Evolutionary conservation across 2,797 vertebrate species (phyloP), one percentile per base, ranked within the genome.

Genomic region (Mus caroli): DNA sequence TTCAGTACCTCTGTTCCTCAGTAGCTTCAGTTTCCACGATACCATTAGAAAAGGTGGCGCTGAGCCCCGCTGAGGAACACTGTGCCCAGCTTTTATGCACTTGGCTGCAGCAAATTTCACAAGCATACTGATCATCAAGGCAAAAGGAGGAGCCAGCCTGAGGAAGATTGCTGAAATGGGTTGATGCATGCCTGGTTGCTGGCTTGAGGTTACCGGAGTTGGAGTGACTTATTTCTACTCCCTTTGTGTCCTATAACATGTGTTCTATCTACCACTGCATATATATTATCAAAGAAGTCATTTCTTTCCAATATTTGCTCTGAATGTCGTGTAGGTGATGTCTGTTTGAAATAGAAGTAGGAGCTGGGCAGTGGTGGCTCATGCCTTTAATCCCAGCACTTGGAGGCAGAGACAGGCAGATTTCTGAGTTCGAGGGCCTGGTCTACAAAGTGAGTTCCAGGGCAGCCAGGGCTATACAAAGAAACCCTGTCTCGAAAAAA

Each of bases 301-400:
- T 75, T 75, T 37, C 83, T 90, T 90, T 95, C 46, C 88, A 77
- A 84, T 6, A 13, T 71, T 62, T 80, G 75, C 87, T 90, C 79
- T 97, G 46, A 98, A 98, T 95, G 90, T 95, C 94, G 98, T 96
- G 50, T 85, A 94, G 84, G 54, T 94, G 40, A 40, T 88, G 56
- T 20, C 0, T 90, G 96, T 69, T 95, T 97, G 67, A 97, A 97
- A 79, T 58, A 46, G 80, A 73, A 50, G 86, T 85, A 89, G 7
- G 94, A 22, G 43, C 43, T 43, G 43, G 43, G 43, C 43, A 43
- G 43, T 43, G 3, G 43, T 43, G 43, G 43, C 43, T 3, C 43
- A 43, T 5, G 43, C 43, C 43, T 43, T 43, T 43, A 43, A 43
- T 43, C 43, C 43, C 43, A 43, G 43, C 43, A 43, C 43, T 43